A percentile compares a stretch with the other conserved stretches of the same genome.
phyloP scores from a whole-genome alignment of 2,113 vertebrate genomes.

The Paralichthys olivaceus region DNA sequence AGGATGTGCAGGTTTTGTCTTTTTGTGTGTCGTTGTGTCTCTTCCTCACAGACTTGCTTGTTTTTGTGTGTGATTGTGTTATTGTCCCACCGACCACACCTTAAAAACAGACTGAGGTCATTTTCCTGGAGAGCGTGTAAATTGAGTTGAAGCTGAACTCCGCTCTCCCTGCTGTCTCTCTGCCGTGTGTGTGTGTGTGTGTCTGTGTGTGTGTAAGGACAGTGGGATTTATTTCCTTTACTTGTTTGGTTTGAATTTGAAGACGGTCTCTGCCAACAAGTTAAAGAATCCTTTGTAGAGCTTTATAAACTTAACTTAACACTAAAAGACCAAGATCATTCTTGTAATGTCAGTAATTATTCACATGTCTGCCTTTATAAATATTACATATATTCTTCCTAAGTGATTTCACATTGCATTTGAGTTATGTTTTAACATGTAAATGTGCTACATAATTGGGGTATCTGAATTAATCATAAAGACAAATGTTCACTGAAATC shows the following conservation, averaged over 20 bases:
- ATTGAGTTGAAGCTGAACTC: conserved; percentile 58
- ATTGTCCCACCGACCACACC: conserved; percentile 61
- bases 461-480: background rate
- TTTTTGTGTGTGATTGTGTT: conserved; percentile 49
- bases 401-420: too few species aligned
- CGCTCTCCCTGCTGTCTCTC: conserved; percentile 12
- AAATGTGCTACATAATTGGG: background rate
- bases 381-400: background rate
- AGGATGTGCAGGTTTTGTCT: background rate
- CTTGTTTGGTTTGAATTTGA: background rate
- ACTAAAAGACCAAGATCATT: background rate
- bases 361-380: background rate
- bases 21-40: conserved; percentile 21
- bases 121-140: conserved; percentile 65
- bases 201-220: conserved; percentile 13
- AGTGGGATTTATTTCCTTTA: background rate
- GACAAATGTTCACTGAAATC: background rate
- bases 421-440: too few species aligned
- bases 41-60: background rate
- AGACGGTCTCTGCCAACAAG: background rate
- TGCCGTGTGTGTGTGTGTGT: too few species aligned
- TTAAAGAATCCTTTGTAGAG: background rate
- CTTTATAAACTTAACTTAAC: background rate
- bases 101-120: conserved; percentile 74
- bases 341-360: background rate